A percentile compares a stretch with the other conserved stretches of the same genome.
phyloP scores from a whole-genome alignment of 2,888 invertebrate species.

The Apamea crenata region DNA sequence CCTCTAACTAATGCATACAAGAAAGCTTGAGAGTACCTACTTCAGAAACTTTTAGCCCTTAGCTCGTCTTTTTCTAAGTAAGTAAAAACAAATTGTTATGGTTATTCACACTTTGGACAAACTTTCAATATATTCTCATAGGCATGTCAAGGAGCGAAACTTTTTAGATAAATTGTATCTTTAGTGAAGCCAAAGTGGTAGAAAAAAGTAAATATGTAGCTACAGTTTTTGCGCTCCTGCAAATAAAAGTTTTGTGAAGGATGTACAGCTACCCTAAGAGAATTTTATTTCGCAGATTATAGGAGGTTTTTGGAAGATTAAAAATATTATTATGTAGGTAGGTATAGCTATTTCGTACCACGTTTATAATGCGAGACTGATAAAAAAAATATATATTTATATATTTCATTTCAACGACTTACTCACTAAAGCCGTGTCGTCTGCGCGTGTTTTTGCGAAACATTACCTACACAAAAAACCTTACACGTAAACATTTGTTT shows the following conservation, averaged over 20 bases:
- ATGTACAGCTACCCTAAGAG: neutral
- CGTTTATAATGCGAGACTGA: no score
- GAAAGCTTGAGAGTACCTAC: conserved; percentile 32
- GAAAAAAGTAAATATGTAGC: conserved; percentile 47
- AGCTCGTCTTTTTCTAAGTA: conserved; percentile 54
- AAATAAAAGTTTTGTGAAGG: conserved; percentile 26
- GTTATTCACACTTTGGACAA: conserved; percentile 61
- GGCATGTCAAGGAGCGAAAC: conserved; percentile 56
- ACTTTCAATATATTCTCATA: conserved; percentile 65
- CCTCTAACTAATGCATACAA: conserved; percentile 41
- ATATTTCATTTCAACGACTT: no score
- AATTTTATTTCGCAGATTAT: conserved; percentile 25
- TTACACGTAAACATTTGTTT: no score
- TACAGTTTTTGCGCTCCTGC: conserved; percentile 4
- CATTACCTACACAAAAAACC: no score
- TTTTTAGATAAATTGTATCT: conserved; percentile 59
- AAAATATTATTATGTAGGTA: neutral
- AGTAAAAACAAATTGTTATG: conserved; percentile 67
- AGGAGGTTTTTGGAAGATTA: neutral
- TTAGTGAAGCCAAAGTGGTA: conserved; percentile 39
- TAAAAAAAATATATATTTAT: no score
- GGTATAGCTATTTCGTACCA: no score
- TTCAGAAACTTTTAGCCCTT: conserved; percentile 59
- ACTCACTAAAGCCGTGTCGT: no score
- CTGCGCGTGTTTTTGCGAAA: no score